Evolutionary conservation across 2,888 invertebrate genomes (phyloP).

Genomic region (Phoronis australis): DNA sequence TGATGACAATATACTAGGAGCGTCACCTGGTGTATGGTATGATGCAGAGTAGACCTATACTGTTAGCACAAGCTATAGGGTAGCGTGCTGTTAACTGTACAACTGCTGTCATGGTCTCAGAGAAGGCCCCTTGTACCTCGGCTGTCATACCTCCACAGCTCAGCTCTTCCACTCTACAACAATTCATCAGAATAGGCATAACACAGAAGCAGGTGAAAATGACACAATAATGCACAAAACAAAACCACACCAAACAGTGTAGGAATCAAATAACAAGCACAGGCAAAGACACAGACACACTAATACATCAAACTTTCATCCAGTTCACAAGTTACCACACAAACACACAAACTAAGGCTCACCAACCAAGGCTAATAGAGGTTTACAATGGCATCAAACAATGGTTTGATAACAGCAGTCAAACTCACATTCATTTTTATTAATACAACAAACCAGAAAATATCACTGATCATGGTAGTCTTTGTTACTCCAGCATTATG

Average conservation of each 20-base stretch:
- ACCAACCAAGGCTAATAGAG: too few relatives aligned
- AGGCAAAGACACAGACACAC: not conserved
- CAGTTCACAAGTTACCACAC: too few relatives aligned
- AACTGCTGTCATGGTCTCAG: constrained; percentile 49
- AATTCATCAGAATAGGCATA: not conserved
- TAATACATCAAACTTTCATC: not conserved
- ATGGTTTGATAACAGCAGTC: too few relatives aligned
- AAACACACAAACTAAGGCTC: too few relatives aligned
- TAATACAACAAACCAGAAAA: too few relatives aligned
- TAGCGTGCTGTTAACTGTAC: constrained; percentile 46
- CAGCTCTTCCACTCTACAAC: constrained; percentile 38
- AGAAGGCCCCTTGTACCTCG: constrained; percentile 46
- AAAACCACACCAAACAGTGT: not conserved
- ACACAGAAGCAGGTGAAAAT: too few relatives aligned
- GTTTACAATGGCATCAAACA: too few relatives aligned
- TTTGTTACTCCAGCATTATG: too few relatives aligned
- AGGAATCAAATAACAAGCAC: not conserved
- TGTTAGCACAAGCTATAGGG: constrained; percentile 50
- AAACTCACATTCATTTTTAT: too few relatives aligned
- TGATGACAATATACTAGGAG: not conserved
- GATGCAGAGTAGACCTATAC: constrained; percentile 48
- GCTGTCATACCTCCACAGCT: constrained; percentile 49
- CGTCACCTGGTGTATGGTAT: constrained; percentile 49
- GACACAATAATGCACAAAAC: too few relatives aligned
- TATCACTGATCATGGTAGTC: too few relatives aligned